These are phyloP conservation scores for Blastomussa wellsi DNA, from an alignment of 92 coral and sea anemone genomes.

Conservation along the genomic window DNA sequence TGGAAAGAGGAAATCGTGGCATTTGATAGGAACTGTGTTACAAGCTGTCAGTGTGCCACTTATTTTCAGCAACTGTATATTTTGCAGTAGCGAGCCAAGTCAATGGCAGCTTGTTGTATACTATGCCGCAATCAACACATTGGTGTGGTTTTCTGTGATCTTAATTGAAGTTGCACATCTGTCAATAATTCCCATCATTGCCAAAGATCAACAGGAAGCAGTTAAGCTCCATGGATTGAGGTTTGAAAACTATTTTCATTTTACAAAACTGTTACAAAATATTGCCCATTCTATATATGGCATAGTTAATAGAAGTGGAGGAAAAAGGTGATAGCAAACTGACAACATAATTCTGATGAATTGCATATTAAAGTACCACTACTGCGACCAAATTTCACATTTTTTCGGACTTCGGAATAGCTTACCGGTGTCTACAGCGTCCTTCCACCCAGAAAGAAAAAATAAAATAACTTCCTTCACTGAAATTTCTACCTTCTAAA, in stretches of 20 bases:
- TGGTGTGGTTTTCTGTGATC: not conserved
- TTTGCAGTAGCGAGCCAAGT: constrained; percentile 13
- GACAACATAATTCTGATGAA: no score
- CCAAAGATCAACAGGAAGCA: constrained; percentile 21
- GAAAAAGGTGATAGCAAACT: no score
- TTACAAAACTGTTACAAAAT: not conserved
- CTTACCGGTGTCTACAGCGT: no score
- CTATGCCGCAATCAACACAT: not conserved
- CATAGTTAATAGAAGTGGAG: no score
- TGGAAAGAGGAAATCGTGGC: constrained; percentile 38
- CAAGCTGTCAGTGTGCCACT: constrained; percentile 1
- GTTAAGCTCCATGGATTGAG: constrained; percentile 4
- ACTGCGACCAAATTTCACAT: no score
- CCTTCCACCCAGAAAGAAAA: no score
- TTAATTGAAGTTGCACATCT: constrained; percentile 1
- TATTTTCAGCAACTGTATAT: constrained; percentile 8
- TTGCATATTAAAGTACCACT: no score
- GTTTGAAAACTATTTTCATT: not conserved
- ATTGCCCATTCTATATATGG: no score
- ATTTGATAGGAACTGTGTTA: constrained; percentile 12
- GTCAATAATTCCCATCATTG: constrained; percentile 12
- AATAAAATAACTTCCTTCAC: no score
- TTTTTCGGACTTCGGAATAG: no score
- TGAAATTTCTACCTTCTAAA: no score
- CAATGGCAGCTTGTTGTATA: constrained; percentile 21